These are phyloP conservation scores for Borostomias antarcticus DNA, from an alignment of 2,797 vertebrate species.

Conservation along the genomic window DNA sequence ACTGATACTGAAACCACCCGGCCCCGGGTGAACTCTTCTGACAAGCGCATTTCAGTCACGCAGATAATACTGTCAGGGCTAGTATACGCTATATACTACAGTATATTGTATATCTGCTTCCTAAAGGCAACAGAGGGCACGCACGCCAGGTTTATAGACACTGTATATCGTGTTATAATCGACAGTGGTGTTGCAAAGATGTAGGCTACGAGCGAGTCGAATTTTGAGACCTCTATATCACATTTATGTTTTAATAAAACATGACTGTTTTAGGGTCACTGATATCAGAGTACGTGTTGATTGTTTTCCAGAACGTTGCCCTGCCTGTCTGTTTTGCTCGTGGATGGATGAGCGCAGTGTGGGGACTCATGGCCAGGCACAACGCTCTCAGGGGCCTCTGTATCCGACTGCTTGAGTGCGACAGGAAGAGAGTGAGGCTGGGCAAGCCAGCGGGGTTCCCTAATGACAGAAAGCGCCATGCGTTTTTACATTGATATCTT, in stretches of 20 bases:
- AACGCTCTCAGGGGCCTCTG: neutral
- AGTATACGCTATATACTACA: neutral
- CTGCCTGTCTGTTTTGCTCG: slow-evolving; percentile 33
- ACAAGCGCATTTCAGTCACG: neutral
- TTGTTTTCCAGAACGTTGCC: slow-evolving; percentile 20
- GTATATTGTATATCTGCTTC: too few species aligned
- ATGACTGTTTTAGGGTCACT: slow-evolving; percentile 6
- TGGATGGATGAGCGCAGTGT: slow-evolving; percentile 29
- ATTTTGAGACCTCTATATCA: neutral
- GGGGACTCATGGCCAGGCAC: slow-evolving; percentile 22
- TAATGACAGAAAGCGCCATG: slow-evolving; percentile 4
- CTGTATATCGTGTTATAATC: too few species aligned
- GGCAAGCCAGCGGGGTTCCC: neutral
- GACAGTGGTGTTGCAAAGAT: neutral
- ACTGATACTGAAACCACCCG: slow-evolving; percentile 47
- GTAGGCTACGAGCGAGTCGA: neutral
- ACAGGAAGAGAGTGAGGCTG: neutral
- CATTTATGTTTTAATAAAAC: slow-evolving; percentile 3
- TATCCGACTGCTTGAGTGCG: neutral
- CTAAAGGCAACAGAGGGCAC: too few species aligned
- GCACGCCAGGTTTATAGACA: too few species aligned
- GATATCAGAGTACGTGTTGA: slow-evolving; percentile 46
- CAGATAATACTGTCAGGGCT: neutral
- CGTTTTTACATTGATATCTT: too few species aligned
- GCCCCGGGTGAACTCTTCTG: neutral